phyloP scores from a whole-genome alignment of 1,140 invertebrate species.

The Triops longicaudatus region DNA sequence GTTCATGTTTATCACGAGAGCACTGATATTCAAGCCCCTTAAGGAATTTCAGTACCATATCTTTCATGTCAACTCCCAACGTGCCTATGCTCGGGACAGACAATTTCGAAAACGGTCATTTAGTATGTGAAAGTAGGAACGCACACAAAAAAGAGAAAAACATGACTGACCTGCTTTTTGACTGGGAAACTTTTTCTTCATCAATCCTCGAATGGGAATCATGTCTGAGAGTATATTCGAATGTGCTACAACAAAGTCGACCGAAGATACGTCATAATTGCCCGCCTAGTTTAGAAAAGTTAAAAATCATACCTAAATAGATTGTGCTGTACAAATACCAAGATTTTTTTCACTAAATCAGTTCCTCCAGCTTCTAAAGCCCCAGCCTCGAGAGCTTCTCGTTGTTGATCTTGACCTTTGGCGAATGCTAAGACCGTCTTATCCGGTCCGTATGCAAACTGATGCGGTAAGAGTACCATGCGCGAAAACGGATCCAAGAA shows the following conservation, averaged over 20 bases:
- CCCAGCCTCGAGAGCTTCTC: slow-evolving; percentile 54
- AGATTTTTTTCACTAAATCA: slow-evolving; percentile 63
- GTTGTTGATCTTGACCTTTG: slow-evolving; percentile 48
- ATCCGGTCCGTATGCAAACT: slow-evolving; percentile 19
- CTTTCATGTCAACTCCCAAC: slow-evolving; percentile 51
- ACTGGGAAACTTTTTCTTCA: slow-evolving; percentile 66
- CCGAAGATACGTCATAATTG: slow-evolving; percentile 58
- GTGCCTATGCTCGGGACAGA: slow-evolving; percentile 41
- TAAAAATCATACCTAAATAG: slow-evolving; percentile 19
- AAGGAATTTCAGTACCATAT: slow-evolving; percentile 51
- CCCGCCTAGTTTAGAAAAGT: slow-evolving; percentile 47
- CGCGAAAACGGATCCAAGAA: neutral
- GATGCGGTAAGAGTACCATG: slow-evolving; percentile 26
- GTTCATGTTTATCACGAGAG: slow-evolving; percentile 52
- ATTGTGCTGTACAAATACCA: slow-evolving; percentile 41
- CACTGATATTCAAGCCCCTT: slow-evolving; percentile 58
- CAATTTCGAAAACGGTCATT: slow-evolving; percentile 18
- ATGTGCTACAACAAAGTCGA: slow-evolving; percentile 60
- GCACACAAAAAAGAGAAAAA: slow-evolving; percentile 19
- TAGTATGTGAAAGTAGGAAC: slow-evolving; percentile 5
- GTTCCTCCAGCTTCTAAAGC: slow-evolving; percentile 55
- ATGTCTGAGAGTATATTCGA: slow-evolving; percentile 66
- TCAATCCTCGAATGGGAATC: slow-evolving; percentile 57
- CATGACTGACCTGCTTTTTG: slow-evolving; percentile 45
- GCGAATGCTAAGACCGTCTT: slow-evolving; percentile 52